These are phyloP conservation scores for Amazona guildingii DNA, from an alignment of 2,113 vertebrate species.

Conservation along the genomic window DNA sequence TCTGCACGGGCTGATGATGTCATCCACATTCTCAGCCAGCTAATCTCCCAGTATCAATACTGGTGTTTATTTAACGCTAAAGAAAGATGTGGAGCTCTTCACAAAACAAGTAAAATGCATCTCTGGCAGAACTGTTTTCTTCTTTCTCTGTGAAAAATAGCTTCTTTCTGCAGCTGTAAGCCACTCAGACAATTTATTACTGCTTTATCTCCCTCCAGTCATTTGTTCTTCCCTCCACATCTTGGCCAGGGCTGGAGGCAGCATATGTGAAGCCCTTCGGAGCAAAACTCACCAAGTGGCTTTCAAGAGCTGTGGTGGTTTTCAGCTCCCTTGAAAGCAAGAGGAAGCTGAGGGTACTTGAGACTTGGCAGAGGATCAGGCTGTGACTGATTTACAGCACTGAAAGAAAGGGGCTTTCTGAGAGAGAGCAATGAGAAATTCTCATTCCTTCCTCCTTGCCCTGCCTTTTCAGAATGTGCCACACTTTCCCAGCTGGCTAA, in stretches of 20 bases:
- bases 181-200: neutral
- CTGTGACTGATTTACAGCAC: neutral
- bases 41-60: neutral
- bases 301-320: neutral
- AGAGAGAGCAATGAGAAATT: neutral
- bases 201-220: neutral
- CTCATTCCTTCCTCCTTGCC: neutral
- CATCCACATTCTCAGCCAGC: neutral
- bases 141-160: neutral
- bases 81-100: neutral
- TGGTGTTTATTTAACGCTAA: conserved; percentile 32
- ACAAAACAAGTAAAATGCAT: neutral
- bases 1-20: neutral
- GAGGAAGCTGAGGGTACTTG: neutral
- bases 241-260: neutral
- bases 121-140: neutral
- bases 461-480: neutral
- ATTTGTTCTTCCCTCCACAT: neutral
- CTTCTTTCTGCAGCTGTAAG: neutral
- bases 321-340: neutral
- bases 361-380: neutral
- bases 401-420: neutral
- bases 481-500: neutral
- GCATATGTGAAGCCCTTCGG: neutral
- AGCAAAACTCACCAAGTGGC: neutral